phyloP scores from a whole-genome alignment of 2,888 invertebrate genomes.

The Terebella lapidaria region DNA sequence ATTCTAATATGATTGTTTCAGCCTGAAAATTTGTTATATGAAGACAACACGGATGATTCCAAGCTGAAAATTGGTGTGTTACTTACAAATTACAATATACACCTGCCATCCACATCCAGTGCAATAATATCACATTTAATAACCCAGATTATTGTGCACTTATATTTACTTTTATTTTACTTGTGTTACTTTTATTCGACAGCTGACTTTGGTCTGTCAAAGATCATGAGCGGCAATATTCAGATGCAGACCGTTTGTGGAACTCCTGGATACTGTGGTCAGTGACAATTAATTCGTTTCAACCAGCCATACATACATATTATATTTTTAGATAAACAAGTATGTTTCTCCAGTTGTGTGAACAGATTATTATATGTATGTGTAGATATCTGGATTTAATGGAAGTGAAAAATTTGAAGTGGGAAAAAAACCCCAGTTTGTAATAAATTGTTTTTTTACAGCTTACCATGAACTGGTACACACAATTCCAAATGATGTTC shows the following conservation, averaged over 20 bases:
- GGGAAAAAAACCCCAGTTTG: too few species aligned
- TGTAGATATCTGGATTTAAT: too few species aligned
- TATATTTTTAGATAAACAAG: neutral
- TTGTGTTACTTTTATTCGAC: conserved; percentile 19
- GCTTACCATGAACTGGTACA: too few species aligned
- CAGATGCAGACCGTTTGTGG: conserved; percentile 55
- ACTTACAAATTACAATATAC: too few species aligned
- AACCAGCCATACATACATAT: too few species aligned
- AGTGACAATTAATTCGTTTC: conserved; percentile 11
- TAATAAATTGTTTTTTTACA: too few species aligned
- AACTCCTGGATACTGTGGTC: conserved; percentile 56
- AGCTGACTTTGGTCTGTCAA: conserved; percentile 58
- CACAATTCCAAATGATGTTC: too few species aligned
- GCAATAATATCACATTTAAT: too few species aligned
- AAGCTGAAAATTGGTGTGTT: conserved; percentile 44
- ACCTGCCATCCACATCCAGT: too few species aligned
- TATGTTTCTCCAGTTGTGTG: neutral
- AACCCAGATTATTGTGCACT: too few species aligned
- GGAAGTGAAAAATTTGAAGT: too few species aligned
- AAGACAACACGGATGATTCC: conserved; percentile 36
- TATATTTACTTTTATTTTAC: too few species aligned
- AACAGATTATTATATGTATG: neutral
- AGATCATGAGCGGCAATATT: conserved; percentile 48
- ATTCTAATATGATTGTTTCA: conserved; percentile 23
- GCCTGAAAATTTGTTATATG: conserved; percentile 52